Evolutionary conservation across 2,113 vertebrate species (phyloP).

Genomic region (Paramormyrops kingsleyae): DNA sequence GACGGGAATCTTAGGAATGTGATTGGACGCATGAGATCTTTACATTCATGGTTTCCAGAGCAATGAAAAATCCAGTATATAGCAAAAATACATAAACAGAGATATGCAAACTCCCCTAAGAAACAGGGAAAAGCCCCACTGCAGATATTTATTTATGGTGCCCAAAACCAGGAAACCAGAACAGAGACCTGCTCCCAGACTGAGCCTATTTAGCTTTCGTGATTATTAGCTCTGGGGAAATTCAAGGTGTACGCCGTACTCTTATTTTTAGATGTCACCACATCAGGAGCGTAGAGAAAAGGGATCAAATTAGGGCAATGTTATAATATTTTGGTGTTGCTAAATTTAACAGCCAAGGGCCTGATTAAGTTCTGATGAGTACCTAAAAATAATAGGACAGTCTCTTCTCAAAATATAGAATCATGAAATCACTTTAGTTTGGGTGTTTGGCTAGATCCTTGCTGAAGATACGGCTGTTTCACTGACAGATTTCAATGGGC

Average conservation of each 20-base stretch:
- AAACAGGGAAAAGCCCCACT: not conserved
- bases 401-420: not conserved
- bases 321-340: constrained; percentile 14
- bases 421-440: not conserved
- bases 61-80: not conserved
- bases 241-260: not conserved
- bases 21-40: not conserved
- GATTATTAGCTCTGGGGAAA: not conserved
- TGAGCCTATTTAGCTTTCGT: not conserved
- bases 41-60: not conserved
- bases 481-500: constrained; percentile 72
- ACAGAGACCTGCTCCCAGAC: not conserved
- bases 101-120: not conserved
- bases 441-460: not conserved
- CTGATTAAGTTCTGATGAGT: not conserved
- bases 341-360: not conserved
- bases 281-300: not conserved
- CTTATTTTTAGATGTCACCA: not conserved
- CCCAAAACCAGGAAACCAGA: not conserved
- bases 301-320: not conserved
- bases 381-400: not conserved
- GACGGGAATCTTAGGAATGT: constrained; percentile 27
- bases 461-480: not conserved
- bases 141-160: not conserved
- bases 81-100: constrained; percentile 13